Evolutionary conservation across 1,140 invertebrate species (phyloP), one percentile per base, ranked within the genome.

Genomic region (Pentalonia nigronervosa): DNA sequence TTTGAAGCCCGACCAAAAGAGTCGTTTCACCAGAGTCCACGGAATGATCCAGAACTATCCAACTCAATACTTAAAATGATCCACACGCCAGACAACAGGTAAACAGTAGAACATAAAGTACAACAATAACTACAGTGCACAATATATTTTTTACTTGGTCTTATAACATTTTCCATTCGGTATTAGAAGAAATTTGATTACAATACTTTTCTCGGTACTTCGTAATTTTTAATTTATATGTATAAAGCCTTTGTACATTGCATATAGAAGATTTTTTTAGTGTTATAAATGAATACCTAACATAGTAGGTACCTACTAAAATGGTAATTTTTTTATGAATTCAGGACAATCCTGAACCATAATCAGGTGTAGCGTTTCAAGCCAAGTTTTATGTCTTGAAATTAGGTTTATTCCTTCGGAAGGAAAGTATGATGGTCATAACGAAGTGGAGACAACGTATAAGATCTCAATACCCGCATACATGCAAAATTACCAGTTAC

Each of bases 1-100:
- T 95, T 96, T 0, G 96, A 96, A 76, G 94, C 95, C 20, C 94
- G 95, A 48, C 95, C 94, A 21, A 94, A 94, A 1, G 95, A 95
- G 14, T 95, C 95, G 94, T 95, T 95, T 94, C 94, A 95, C 48
- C 94, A 95, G 89, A 94, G 94, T 2, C 94, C 95, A 47, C 88
- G 94, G 36, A 47, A 91, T 30, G 94, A 94, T 86, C 94, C 94
- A 20, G 94, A 94, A 90, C 94, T 94, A 23, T 81, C 91, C 1
- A 93, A 89, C 23, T 94, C 94, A 30, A 94, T 95, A 67, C 91
- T 95, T 45, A 94, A 94, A 83, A 89, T 95, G 41, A 89, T 94
- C 0, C 94, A 94, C 36, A 94, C 94, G 17, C 94, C 94, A 0
- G 94, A 95, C 53, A 94, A 94, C 36, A 93, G 94, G 60, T 94